A percentile compares a stretch with the other conserved stretches of the same genome.
phyloP scores from a whole-genome alignment of 1,140 invertebrate species.

The Ectropis grisescens region DNA sequence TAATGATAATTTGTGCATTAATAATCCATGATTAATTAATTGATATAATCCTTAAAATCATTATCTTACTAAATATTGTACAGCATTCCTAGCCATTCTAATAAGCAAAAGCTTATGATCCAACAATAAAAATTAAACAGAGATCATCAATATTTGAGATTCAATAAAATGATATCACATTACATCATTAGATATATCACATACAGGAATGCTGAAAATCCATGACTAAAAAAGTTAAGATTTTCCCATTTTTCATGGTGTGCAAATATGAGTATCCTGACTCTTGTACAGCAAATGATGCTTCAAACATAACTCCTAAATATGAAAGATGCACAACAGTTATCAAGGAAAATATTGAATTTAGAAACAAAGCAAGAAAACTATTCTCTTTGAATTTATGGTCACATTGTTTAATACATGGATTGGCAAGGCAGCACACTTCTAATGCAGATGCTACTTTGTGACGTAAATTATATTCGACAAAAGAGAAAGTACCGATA shows the following conservation, averaged over 20 bases:
- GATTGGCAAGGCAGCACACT: conserved; percentile 85
- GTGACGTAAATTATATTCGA: conserved; percentile 85
- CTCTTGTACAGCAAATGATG: conserved; percentile 74
- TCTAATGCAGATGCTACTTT: conserved; percentile 82
- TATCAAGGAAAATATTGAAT: conserved; percentile 79
- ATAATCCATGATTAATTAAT: too few relatives aligned
- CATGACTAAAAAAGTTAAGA: conserved; percentile 84
- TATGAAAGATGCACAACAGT: conserved; percentile 89
- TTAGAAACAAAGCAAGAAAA: conserved; percentile 73
- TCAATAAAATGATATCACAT: conserved; percentile 4
- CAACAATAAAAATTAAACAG: too few relatives aligned
- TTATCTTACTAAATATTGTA: too few relatives aligned
- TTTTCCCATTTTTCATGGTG: conserved; percentile 85
- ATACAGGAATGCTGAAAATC: conserved; percentile 53
- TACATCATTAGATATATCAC: conserved; percentile 59
- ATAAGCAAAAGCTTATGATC: too few relatives aligned
- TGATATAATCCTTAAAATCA: too few relatives aligned
- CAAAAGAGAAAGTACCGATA: conserved; percentile 91
- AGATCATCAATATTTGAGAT: too few relatives aligned
- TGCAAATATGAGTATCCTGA: conserved; percentile 80
- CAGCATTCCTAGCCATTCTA: too few relatives aligned
- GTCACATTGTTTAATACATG: conserved; percentile 76
- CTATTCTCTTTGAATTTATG: conserved; percentile 72
- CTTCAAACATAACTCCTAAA: conserved; percentile 91
- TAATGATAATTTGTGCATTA: too few relatives aligned